These are phyloP conservation scores for Olivierus martensii DNA, from an alignment of 1,140 invertebrate genomes.

Conservation along the genomic window DNA sequence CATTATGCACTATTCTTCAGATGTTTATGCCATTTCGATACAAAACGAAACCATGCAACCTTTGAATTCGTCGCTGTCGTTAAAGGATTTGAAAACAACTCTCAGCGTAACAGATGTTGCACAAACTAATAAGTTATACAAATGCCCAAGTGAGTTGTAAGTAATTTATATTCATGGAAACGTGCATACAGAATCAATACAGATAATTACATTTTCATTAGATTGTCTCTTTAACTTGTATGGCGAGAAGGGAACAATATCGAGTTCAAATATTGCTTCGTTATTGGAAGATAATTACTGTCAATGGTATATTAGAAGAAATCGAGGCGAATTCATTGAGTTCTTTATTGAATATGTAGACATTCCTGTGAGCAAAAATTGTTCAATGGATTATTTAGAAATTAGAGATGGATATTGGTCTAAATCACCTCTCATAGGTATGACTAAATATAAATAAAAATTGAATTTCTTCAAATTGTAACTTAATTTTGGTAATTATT, in stretches of 20 bases:
- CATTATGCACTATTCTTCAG: constrained; percentile 97
- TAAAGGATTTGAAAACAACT: constrained; percentile 58
- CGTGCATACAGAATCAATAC: too few species aligned
- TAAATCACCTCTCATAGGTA: constrained; percentile 63
- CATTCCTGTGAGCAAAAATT: constrained; percentile 42
- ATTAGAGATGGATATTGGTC: constrained; percentile 88
- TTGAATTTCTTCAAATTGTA: too few species aligned
- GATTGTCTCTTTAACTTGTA: too few species aligned
- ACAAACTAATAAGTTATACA: constrained; percentile 91
- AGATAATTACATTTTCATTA: too few species aligned
- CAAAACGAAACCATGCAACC: constrained; percentile 76
- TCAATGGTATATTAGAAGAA: too few species aligned
- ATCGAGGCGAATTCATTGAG: too few species aligned
- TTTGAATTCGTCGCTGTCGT: constrained; percentile 3
- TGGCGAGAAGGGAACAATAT: too few species aligned
- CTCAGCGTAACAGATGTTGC: constrained; percentile 88
- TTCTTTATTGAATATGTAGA: too few species aligned
- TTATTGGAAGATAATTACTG: too few species aligned
- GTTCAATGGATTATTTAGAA: constrained; percentile 79
- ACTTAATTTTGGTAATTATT: constrained; percentile 10
- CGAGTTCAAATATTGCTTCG: too few species aligned
- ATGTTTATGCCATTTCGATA: constrained; percentile 92
- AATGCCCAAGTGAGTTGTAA: constrained; percentile 56
- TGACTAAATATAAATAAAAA: too few species aligned
- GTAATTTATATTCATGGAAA: too few species aligned